These are phyloP conservation scores for Chrysina gloriosa DNA, from an alignment of 2,888 invertebrate genomes.

Conservation along the genomic window DNA sequence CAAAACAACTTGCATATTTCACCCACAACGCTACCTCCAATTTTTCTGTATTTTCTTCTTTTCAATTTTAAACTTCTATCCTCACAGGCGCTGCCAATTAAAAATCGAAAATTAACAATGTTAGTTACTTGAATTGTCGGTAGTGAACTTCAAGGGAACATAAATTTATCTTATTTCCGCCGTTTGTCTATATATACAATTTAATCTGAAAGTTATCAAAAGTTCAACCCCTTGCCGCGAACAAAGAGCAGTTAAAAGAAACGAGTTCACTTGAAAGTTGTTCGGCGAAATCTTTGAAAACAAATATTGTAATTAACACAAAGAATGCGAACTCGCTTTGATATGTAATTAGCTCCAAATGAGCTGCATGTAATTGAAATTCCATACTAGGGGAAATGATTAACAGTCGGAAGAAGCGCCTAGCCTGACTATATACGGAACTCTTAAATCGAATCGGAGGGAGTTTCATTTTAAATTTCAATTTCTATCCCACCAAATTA, in stretches of 20 bases:
- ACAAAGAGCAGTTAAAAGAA: slow-evolving; percentile 38
- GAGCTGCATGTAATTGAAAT: slow-evolving; percentile 60
- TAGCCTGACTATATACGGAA: slow-evolving; percentile 17
- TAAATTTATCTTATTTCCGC: slow-evolving; percentile 30
- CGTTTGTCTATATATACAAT: slow-evolving; percentile 13
- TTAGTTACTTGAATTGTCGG: slow-evolving; percentile 1
- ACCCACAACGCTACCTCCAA: too few relatives aligned
- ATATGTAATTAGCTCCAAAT: slow-evolving; percentile 60
- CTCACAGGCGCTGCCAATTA: too few relatives aligned
- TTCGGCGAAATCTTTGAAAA: slow-evolving; percentile 56
- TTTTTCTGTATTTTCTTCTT: too few relatives aligned
- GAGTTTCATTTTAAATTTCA: slow-evolving; percentile 26
- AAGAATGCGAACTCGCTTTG: slow-evolving; percentile 60
- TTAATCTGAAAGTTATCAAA: slow-evolving; percentile 39
- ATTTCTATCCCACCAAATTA: slow-evolving; percentile 6
- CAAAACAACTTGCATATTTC: too few relatives aligned
- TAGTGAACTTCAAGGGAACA: neutral
- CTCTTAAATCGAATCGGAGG: slow-evolving; percentile 27
- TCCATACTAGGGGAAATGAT: slow-evolving; percentile 54
- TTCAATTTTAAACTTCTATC: too few relatives aligned
- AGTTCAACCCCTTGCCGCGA: slow-evolving; percentile 38
- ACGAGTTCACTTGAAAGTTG: slow-evolving; percentile 40
- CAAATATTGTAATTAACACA: slow-evolving; percentile 61
- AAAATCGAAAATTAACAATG: neutral
- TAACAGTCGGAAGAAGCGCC: slow-evolving; percentile 49